Evolutionary conservation across 2,797 vertebrate species (phyloP).

Genomic region (Anisognathus igniventris): DNA sequence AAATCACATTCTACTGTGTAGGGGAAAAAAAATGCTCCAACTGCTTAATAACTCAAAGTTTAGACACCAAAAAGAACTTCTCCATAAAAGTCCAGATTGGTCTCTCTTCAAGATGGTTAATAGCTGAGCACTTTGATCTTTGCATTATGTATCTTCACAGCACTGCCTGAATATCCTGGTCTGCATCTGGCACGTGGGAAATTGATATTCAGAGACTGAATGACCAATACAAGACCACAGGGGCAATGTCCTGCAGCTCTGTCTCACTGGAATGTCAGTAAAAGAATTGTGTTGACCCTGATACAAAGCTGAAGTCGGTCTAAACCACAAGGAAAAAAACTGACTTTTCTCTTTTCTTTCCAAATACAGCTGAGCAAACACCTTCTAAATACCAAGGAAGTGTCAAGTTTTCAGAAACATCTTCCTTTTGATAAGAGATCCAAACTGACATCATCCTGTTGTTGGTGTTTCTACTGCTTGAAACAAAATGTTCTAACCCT

Average conservation of each 20-base stretch:
- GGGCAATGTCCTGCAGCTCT: background rate
- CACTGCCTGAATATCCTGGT: background rate
- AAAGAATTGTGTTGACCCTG: background rate
- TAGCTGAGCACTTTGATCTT: background rate
- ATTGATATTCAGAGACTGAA: background rate
- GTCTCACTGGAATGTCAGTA: background rate
- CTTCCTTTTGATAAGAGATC: background rate
- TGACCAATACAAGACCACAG: background rate
- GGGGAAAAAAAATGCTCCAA: background rate
- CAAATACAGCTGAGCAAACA: constrained; percentile 19
- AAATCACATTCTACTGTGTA: background rate
- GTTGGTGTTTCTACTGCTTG: background rate
- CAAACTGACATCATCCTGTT: background rate
- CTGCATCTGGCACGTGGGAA: background rate
- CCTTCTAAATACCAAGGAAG: background rate
- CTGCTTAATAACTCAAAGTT: background rate
- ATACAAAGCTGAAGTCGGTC: background rate
- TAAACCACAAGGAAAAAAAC: background rate
- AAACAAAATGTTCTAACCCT: background rate
- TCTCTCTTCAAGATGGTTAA: background rate
- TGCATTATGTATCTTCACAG: background rate
- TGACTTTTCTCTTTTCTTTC: background rate
- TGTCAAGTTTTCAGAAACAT: background rate
- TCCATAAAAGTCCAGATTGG: background rate
- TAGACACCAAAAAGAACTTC: background rate